These are phyloP conservation scores for Astreopora myriophthalma DNA, from an alignment of 64 coral and sea anemone genomes.

Conservation along the genomic window DNA sequence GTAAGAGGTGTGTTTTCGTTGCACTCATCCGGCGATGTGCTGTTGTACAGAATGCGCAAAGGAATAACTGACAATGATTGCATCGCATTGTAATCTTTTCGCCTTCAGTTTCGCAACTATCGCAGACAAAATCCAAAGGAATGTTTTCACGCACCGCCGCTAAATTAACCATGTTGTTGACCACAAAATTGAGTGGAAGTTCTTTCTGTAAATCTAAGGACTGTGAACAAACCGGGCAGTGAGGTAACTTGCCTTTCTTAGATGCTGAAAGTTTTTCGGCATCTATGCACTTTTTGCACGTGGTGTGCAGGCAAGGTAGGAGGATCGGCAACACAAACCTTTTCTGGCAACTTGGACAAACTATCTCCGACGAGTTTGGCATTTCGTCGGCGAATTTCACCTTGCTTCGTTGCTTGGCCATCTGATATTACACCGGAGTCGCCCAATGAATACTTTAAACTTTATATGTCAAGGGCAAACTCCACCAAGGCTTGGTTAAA, in stretches of 20 bases:
- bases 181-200: conserved; percentile 71
- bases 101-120: conserved; percentile 58
- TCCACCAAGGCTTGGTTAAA: background rate
- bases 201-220: conserved; percentile 58
- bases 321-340: conserved; percentile 64
- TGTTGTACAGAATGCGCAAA: conserved; percentile 72
- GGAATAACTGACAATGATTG: conserved; percentile 59
- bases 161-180: conserved; percentile 68
- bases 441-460: background rate
- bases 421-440: background rate
- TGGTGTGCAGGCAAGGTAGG: conserved; percentile 65
- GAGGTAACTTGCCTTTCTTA: conserved; percentile 56
- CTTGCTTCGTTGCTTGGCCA: conserved; percentile 53
- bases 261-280: conserved; percentile 18
- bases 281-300: conserved; percentile 76
- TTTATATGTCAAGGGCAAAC: background rate
- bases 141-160: conserved; percentile 35
- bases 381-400: conserved; percentile 68
- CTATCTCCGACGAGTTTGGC: background rate
- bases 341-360: conserved; percentile 67
- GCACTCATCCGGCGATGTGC: conserved; percentile 78
- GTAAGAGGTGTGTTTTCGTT: conserved; percentile 50
- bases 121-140: conserved; percentile 39
- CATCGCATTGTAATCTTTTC: conserved; percentile 67
- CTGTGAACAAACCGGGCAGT: conserved; percentile 43